Evolutionary conservation across 1,140 invertebrate genomes (phyloP).

Genomic region (Helicoverpa armigera): DNA sequence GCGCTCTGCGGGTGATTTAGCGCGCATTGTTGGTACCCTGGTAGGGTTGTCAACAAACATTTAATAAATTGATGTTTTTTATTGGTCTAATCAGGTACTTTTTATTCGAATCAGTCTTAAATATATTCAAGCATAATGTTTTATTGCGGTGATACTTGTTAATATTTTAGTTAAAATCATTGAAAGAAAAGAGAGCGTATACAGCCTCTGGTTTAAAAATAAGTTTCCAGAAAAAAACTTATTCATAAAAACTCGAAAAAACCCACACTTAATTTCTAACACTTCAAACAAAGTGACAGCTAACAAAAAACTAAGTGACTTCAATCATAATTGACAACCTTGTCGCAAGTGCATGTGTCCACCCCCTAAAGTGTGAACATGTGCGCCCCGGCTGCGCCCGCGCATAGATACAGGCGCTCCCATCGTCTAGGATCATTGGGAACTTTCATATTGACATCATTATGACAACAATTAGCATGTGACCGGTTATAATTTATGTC

Average conservation of each 20-base stretch:
- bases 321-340: conserved; percentile 55
- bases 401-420: conserved; percentile 54
- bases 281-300: conserved; percentile 1
- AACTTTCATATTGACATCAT: conserved; percentile 41
- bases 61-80: conserved; percentile 21
- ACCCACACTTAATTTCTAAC: conserved; percentile 3
- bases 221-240: not conserved
- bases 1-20: conserved; percentile 80
- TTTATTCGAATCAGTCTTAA: too few relatives aligned
- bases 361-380: conserved; percentile 68
- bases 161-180: too few relatives aligned
- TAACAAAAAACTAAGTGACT: not conserved
- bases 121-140: too few relatives aligned
- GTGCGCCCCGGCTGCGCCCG: conserved; percentile 65
- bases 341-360: conserved; percentile 66
- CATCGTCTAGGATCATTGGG: conserved; percentile 47
- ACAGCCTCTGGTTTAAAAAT: not conserved
- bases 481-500: not conserved
- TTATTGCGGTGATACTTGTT: too few relatives aligned
- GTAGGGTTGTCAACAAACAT: conserved; percentile 63
- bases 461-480: conserved; percentile 31
- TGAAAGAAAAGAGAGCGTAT: not conserved
- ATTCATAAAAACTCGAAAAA: not conserved
- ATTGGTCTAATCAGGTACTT: not conserved
- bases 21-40: conserved; percentile 71